Evolutionary conservation across 2,797 vertebrate species (phyloP).

Genomic region (Trematomus bernacchii): DNA sequence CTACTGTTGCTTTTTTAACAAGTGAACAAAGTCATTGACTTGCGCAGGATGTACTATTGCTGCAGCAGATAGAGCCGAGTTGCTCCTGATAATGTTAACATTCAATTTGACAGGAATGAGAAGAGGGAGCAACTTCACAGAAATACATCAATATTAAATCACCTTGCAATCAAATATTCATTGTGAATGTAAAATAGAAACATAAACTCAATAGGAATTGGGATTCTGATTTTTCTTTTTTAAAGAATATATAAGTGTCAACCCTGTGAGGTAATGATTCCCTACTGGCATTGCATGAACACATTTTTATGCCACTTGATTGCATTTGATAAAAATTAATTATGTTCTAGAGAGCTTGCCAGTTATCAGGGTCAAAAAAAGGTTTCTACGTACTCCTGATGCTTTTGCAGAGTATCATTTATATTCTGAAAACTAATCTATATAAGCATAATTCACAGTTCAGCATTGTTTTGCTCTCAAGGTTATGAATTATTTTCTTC

Average conservation of each 20-base stretch:
- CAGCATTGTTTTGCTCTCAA: conserved; percentile 2
- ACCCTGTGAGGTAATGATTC: conserved; percentile 13
- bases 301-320: background rate
- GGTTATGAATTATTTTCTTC: conserved; percentile 18
- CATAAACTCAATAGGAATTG: conserved; percentile 26
- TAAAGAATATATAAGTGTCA: conserved; percentile 18
- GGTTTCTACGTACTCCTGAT: background rate
- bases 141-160: conserved; percentile 64
- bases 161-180: conserved; percentile 61
- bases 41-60: conserved; percentile 32
- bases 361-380: background rate
- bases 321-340: conserved; percentile 8
- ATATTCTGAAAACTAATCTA: background rate
- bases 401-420: background rate
- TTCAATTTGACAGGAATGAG: conserved; percentile 56
- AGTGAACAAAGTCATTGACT: conserved; percentile 48
- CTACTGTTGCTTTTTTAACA: conserved; percentile 30
- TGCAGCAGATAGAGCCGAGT: conserved; percentile 31
- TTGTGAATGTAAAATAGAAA: conserved; percentile 48
- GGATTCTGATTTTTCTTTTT: conserved; percentile 3
- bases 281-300: background rate
- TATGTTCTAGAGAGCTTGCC: background rate
- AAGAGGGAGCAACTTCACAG: conserved; percentile 55
- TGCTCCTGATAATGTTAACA: conserved; percentile 45
- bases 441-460: conserved; percentile 11